Base-by-base conservation (phyloP, 2,113 vertebrate species). In the Eptatretus burgeri region DNA sequence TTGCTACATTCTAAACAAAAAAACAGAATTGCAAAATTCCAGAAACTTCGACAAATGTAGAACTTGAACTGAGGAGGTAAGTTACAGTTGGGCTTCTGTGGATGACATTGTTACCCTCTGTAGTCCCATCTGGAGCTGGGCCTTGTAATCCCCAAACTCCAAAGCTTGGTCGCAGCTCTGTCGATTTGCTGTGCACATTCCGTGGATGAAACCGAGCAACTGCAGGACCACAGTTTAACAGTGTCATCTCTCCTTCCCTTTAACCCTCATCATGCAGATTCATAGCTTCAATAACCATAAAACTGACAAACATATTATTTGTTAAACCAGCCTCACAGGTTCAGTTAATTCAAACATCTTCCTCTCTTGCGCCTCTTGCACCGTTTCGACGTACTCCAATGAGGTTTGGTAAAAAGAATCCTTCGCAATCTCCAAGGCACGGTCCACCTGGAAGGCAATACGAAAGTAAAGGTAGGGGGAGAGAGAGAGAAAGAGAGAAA, bases 121-220 rank as follows among this genome's bases (percentile, higher is more conserved):
- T 73, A 95, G 95, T 75, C 88, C 95, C 73, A 95, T 98, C 60
- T 87, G 93, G 68, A 98, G 74, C 73, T 93, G 82, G 1, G 84
- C 95, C 78, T 98, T 95, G 76, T 95, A 98, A 71, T 93, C 85
- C 0, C 81, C 83, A 72, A 98, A 95, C 75, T 98, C 91, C 75
- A 94, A 95, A 49, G 91, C 91, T 62, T 95, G 77, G 72, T 98
- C 91, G 2, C 94, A 98, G 62, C 91, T 87, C 0, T 98, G 91
- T 71, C 95, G 91, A 73, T 95, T 94, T 74, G 93, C 93, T 0
- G 88, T 98, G 73, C 94, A 98, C 8, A 98, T 81, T 49, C 91
- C 88, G 75, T 95, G 91, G 49, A 95, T 78, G 66, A 98, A 95
- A 2, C 87, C 86, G 76, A 98, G 71, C 63, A 98, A 72, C 91